A percentile compares a stretch with the other conserved stretches of the same genome.
Evolutionary conservation across 2,113 vertebrate genomes (phyloP).

Genomic region (Gallinago paraguaiae): DNA sequence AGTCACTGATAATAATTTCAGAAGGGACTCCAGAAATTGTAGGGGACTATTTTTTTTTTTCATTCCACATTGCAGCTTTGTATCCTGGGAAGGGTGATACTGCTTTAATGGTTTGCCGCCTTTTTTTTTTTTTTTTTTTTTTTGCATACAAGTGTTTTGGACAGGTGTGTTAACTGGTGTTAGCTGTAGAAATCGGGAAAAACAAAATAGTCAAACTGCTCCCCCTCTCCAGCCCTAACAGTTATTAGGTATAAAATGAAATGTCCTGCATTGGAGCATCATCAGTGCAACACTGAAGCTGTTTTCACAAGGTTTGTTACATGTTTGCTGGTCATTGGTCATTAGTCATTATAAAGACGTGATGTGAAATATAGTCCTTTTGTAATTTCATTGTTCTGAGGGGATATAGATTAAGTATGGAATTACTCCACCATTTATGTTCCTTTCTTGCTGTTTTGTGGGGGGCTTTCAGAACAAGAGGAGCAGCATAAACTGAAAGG

Average conservation of each 20-base stretch:
- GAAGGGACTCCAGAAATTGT: background rate
- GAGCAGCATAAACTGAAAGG: background rate
- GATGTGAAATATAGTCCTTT: background rate
- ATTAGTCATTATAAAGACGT: background rate
- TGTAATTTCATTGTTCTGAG: background rate
- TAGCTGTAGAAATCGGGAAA: background rate
- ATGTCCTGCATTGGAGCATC: background rate
- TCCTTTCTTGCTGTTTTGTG: background rate
- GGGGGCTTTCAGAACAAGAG: background rate
- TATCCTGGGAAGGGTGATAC: background rate
- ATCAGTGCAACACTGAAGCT: background rate
- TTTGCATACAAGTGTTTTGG: background rate
- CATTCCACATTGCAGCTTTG: background rate
- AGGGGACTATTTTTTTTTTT: background rate
- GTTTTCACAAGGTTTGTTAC: background rate
- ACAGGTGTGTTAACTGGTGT: background rate
- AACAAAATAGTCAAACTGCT: background rate
- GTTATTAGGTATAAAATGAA: background rate
- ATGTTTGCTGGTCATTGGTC: background rate
- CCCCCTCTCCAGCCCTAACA: background rate
- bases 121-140: background rate
- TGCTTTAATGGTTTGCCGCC: background rate
- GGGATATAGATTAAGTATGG: background rate
- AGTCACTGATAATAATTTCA: constrained; percentile 49
- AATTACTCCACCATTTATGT: background rate